Base-by-base conservation (phyloP, 1,140 invertebrate species). In the Drosophila ercepeae region DNA sequence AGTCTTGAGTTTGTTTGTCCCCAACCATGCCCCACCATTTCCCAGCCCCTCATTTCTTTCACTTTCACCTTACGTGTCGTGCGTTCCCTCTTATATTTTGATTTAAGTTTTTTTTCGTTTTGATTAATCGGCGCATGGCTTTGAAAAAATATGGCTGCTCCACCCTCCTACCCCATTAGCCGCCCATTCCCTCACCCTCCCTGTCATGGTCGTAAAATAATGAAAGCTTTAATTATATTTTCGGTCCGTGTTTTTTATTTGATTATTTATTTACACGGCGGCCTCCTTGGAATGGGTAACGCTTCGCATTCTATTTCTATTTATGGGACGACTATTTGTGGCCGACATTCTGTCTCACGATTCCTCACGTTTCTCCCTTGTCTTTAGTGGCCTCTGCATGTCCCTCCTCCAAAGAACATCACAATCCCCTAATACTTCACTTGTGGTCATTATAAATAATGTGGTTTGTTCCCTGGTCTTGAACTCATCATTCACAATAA, bases 101-200 rank as follows among this genome's bases (percentile, higher is more conserved):
- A 8, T 18, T 32, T 4, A 11, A 32, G 9, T 27, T 19, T 29
- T 45, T 18, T 29, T 54, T 25, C 21, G 11, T 11, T 74, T 68
- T 77, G 68, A 83, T 81, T 81, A 83, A 81, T 74, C 50, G 59
- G 39, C 55, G 50, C 69, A 78, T 75, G 60, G 76, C 76, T 53
- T 54, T 75, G 76, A 79, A 78, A 64, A 71, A 52, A 34, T 52
- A 45, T 67, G 36, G 39, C 65, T 61, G 51, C 58, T 64, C 55
- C 53, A 32, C 51, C 18, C 63, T 13, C n/a, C 41, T 16, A 2
- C 32, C 39, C 49, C 41, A 60, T 42, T 42, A 42, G 16, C 5
- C 16, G 7, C 14, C 16, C 2, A 1, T 6, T 29, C 9, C n/a
- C 41, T 23, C 50, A n/a, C 8, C 41, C 45, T 44, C 39, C 18